A percentile compares a stretch with the other conserved stretches of the same genome.
Conservation (phyloP, 2,888 invertebrate genomes). For the Sinodicranocentrus sp. region DNA sequence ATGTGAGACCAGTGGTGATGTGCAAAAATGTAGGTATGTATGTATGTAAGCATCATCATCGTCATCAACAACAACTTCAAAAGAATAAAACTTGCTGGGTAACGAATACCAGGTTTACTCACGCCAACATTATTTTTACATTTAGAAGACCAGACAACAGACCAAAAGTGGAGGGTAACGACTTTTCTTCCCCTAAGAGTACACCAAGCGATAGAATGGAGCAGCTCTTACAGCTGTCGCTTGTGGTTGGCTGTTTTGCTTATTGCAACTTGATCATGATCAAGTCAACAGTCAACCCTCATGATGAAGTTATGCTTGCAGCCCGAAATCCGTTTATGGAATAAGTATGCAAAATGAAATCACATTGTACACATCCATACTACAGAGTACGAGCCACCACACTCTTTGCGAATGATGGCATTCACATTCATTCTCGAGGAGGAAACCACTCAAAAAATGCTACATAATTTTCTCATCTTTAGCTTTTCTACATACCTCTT, state of each 20-base stretch:
- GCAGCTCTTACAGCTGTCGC: slow-evolving; percentile 47
- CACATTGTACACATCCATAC: slow-evolving; percentile 8
- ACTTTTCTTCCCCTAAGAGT: slow-evolving; percentile 60
- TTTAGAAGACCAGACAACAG: slow-evolving; percentile 40
- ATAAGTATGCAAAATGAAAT: slow-evolving; percentile 64
- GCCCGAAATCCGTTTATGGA: slow-evolving; percentile 55
- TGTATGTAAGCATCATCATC: not conserved
- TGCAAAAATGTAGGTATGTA: slow-evolving; percentile 26
- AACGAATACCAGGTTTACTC: slow-evolving; percentile 56
- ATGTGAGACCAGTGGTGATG: not conserved
- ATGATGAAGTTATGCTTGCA: slow-evolving; percentile 26
- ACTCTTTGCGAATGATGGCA: not conserved
- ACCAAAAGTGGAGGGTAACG: slow-evolving; percentile 64
- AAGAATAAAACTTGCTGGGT: slow-evolving; percentile 46
- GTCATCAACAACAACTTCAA: slow-evolving; percentile 2
- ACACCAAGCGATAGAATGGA: slow-evolving; percentile 12
- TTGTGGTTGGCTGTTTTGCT: slow-evolving; percentile 45
- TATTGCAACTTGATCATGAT: slow-evolving; percentile 46
- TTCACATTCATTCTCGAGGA: slow-evolving; percentile 4
- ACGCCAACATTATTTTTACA: slow-evolving; percentile 57
- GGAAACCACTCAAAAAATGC: not conserved
- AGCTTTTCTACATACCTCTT: not conserved
- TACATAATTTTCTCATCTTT: slow-evolving; percentile 1
- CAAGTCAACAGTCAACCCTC: slow-evolving; percentile 33
- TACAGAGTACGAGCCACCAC: not conserved